Base-by-base conservation (phyloP, 2,888 invertebrate genomes). In the Falcaria lacertinaria region DNA sequence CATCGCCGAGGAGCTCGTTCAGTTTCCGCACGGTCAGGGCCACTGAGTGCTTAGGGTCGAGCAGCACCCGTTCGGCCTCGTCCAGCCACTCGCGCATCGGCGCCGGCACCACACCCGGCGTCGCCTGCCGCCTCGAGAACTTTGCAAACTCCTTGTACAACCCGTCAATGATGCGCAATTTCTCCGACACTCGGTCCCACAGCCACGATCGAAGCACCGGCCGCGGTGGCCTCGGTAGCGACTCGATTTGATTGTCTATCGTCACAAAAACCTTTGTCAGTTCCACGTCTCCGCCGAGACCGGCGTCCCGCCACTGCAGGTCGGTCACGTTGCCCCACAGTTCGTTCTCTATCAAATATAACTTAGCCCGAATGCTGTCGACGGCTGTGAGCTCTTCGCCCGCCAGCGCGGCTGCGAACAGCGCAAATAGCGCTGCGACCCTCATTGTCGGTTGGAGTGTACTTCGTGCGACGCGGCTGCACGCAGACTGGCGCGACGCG, bases 131-230 rank as follows among this genome's bases (percentile, higher is more conserved):
- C 34, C 54, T 58, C 48, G 92, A 91, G 71, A 92, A 92, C 54
- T 91, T 86, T 44, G 93, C 79, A 69, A 94, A 95, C 36, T 90
- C 91, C 50, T 90, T 91, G 70, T 95, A 95, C 41, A 94, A 74
- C 0, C 91, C 91, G 49, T 93, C 91, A 22, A 96, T 86, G 14
- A 90, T 79, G 36, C 90, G 81, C 58, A 94, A 69, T 66, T 93
- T 93, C 25, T 90, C 86, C 45, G 91, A 87, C 1, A 92, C 85
- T 42, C 91, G 84, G 28, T 84, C 89, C 93, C 95, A 95, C 48
- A 93, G 77, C 91, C 93, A 94, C 4, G 91, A 68, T 17, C 69
- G 57, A 17, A 83, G 46, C 17, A 72, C 62, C 8, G 79, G 71
- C 17, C 79, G 64, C 39, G 71, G 72, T 22, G 71, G 48, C 42